Conservation (phyloP, 1,140 invertebrate genomes). For the Lycorma delicatula region DNA sequence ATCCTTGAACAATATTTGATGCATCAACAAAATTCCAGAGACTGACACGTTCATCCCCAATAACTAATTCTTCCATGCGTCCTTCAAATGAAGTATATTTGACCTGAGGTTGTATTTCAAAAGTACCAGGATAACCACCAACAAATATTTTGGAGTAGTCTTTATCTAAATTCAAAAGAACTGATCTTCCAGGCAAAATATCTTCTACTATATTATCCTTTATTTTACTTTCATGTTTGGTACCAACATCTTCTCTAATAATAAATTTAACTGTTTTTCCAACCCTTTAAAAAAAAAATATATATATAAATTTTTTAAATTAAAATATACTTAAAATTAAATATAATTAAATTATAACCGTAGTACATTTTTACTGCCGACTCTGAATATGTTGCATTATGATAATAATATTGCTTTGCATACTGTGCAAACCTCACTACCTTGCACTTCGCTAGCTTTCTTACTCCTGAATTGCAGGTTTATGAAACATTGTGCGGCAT, state of each 20-base stretch:
- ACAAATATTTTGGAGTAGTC: conserved; percentile 82
- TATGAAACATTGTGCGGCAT: too few relatives aligned
- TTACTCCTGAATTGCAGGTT: too few relatives aligned
- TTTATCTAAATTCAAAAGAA: conserved; percentile 79
- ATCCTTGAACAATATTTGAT: conserved; percentile 69
- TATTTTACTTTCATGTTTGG: conserved; percentile 49
- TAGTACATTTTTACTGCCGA: too few relatives aligned
- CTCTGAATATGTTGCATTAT: too few relatives aligned
- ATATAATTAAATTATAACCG: too few relatives aligned
- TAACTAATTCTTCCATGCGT: conserved; percentile 78
- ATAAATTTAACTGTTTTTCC: conserved; percentile 74
- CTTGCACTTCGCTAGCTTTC: too few relatives aligned
- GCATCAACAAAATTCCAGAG: conserved; percentile 89
- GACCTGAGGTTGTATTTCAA: conserved; percentile 57
- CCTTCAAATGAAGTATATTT: conserved; percentile 72
- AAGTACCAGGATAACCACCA: conserved; percentile 71
- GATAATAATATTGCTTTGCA: too few relatives aligned
- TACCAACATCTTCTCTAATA: conserved; percentile 61
- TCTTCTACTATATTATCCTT: conserved; percentile 46
- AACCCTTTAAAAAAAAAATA: not conserved
- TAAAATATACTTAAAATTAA: too few relatives aligned
- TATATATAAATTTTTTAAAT: too few relatives aligned
- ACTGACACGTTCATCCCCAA: conserved; percentile 81
- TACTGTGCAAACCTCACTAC: too few relatives aligned
- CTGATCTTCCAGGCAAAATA: conserved; percentile 55